These are phyloP conservation scores for Callinectes sapidus DNA, from an alignment of 2,888 invertebrate genomes.

Conservation along the genomic window DNA sequence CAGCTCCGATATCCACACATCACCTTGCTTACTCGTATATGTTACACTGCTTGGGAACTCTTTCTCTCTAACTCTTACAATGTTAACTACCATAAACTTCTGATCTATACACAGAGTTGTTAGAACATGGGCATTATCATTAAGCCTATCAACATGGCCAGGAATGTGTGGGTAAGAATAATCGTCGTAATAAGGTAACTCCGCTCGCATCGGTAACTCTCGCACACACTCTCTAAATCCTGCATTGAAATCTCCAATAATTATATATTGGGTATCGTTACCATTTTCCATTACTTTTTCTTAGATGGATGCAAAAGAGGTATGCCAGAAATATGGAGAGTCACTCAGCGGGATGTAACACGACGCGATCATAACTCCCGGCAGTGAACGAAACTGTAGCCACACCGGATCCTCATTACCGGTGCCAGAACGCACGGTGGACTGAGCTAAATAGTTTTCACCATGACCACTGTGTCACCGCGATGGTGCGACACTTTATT, in stretches of 20 bases:
- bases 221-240: background rate
- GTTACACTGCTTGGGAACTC: background rate
- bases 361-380: too few species aligned
- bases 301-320: too few species aligned
- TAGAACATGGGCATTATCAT: background rate
- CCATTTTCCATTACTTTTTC: too few species aligned
- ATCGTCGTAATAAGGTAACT: background rate
- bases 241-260: background rate
- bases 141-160: background rate
- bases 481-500: too few species aligned
- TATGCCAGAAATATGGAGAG: too few species aligned
- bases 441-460: too few species aligned
- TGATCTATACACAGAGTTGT: background rate
- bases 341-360: too few species aligned
- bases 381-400: too few species aligned
- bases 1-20: background rate
- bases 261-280: too few species aligned
- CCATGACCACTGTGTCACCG: too few species aligned
- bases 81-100: background rate
- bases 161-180: background rate
- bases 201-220: background rate
- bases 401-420: too few species aligned
- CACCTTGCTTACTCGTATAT: slow-evolving; percentile 12
- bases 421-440: too few species aligned
- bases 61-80: background rate